Percentiles rank a stretch among this genome's conserved stretches.
Conservation (phyloP, 2,797 vertebrate genomes). For the Austrolebias charrua region DNA sequence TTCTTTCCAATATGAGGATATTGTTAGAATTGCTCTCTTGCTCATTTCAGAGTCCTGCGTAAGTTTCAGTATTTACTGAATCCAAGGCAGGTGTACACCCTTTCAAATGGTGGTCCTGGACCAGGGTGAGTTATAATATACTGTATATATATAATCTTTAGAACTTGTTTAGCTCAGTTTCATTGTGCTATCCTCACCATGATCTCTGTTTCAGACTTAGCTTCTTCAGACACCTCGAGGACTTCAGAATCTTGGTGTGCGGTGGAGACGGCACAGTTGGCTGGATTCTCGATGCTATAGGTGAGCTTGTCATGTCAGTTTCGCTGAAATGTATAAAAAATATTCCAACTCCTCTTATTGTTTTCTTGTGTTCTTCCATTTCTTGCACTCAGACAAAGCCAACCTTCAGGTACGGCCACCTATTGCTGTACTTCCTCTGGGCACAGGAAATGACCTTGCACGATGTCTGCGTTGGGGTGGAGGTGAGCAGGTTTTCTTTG, state of each 20-base stretch:
- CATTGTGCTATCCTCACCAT: background rate
- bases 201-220: constrained; percentile 78
- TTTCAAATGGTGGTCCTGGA: constrained; percentile 84
- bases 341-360: background rate
- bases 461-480: constrained; percentile 94
- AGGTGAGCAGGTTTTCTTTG: constrained; percentile 75
- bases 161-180: background rate
- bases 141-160: background rate
- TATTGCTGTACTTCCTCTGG: constrained; percentile 90
- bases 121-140: constrained; percentile 86
- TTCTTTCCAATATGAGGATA: background rate
- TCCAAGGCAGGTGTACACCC: constrained; percentile 92
- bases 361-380: constrained; percentile 12
- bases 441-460: constrained; percentile 94
- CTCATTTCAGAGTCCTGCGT: constrained; percentile 84
- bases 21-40: constrained; percentile 25
- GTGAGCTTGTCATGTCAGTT: constrained; percentile 68
- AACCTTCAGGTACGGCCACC: constrained; percentile 82
- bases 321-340: background rate
- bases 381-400: constrained; percentile 82
- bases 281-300: constrained; percentile 94
- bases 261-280: constrained; percentile 95
- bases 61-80: constrained; percentile 94
- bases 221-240: constrained; percentile 86
- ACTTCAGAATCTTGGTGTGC: constrained; percentile 89